A percentile compares a stretch with the other conserved stretches of the same genome.
These are phyloP conservation scores for Hartigia nigra DNA, from an alignment of 2,888 invertebrate genomes.

Conservation along the genomic window DNA sequence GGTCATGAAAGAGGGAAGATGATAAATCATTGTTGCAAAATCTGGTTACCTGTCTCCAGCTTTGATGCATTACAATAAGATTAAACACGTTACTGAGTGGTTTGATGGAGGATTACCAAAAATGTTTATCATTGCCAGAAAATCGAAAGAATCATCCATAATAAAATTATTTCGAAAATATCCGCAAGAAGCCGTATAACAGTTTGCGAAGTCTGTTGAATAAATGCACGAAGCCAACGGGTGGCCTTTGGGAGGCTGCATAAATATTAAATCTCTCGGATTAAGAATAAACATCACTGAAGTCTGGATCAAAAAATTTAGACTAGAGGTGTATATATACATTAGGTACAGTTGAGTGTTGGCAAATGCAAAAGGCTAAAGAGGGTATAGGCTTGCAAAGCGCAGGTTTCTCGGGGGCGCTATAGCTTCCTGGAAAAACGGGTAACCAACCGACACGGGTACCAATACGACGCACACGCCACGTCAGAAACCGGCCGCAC, in stretches of 20 bases:
- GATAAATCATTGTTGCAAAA: background rate
- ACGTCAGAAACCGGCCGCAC: conserved; percentile 36
- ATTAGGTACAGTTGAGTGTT: background rate
- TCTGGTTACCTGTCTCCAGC: background rate
- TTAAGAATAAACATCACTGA: background rate
- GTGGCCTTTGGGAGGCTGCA: background rate
- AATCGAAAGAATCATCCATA: background rate
- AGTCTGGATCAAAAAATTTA: background rate
- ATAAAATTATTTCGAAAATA: background rate
- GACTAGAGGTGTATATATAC: background rate
- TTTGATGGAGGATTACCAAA: background rate
- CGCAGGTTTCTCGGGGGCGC: background rate
- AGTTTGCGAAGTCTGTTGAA: background rate
- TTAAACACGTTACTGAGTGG: background rate
- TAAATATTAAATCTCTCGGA: background rate
- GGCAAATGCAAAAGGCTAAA: background rate
- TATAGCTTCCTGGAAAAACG: background rate
- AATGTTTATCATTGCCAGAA: too few relatives aligned
- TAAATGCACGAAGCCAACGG: background rate
- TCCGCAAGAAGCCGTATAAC: background rate
- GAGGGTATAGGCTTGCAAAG: background rate
- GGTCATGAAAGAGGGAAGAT: background rate
- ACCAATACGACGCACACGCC: background rate
- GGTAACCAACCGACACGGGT: background rate
- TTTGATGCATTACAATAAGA: background rate